Evolutionary conservation across 1,140 invertebrate genomes (phyloP), one percentile per base, ranked within the genome.

Genomic region (Pseudoatta argentina): DNA sequence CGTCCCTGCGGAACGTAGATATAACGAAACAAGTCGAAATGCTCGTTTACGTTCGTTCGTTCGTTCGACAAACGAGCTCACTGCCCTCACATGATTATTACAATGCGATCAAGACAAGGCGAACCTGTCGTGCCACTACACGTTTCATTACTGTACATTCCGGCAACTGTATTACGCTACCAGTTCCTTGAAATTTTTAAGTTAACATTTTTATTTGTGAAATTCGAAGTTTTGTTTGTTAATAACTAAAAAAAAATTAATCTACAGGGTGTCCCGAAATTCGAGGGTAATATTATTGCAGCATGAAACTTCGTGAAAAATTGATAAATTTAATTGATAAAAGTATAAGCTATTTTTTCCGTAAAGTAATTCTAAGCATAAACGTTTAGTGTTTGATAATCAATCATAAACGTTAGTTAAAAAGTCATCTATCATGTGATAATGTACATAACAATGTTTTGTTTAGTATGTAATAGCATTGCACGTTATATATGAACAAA

Each of bases 21-120:
- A 1, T 30, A 73, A 48, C 39, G 53, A 82, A 82, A 82, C 57
- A 18, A 83, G n/a, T 61, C 39, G 59, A 83, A 83, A 34, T 75
- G 39, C 14, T 75, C 57, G 69, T 83, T 73, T 44, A 51, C n/a
- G 18, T 63, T 77, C 18, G 8, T n/a, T 77, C 18, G 8, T n/a
- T 63, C 55, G 8, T 75, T 73, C 24, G n/a, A 75, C 79, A 61
- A 63, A 63, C 27, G 10, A 6, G 12, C 27, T 71, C 16, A 14
- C 27, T 30, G 39, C 24, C 44, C 16, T 71, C 21, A 2, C 16
- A 21, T 69, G 16, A 81, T 71, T 79, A 24, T 79, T 69, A 55
- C 16, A 71, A 59, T 8, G 51, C n/a, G 0, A 71, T 24, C 34
- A 8, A 8, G 30, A n/a, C 51, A 21, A 81, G 30, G 14, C 24